Evolutionary conservation across 2,888 invertebrate species (phyloP).

Genomic region (Eupithecia pulchellata): DNA sequence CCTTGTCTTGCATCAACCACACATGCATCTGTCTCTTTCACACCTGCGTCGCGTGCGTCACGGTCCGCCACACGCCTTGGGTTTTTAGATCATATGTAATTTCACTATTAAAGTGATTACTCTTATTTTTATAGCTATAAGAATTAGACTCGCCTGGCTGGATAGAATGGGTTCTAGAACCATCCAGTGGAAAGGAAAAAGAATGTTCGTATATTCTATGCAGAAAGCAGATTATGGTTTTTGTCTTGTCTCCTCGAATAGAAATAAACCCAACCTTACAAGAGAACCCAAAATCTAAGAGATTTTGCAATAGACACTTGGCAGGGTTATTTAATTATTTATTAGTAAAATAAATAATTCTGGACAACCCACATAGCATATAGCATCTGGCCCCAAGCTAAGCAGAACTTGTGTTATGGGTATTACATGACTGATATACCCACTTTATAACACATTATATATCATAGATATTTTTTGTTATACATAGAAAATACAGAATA

Average conservation of each 20-base stretch:
- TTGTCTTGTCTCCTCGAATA: background rate
- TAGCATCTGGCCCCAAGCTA: too few species aligned
- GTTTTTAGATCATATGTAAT: slow-evolving; percentile 52
- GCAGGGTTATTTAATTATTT: too few species aligned
- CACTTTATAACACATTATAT: too few species aligned
- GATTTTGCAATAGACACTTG: background rate
- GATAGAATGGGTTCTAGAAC: background rate
- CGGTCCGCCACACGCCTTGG: slow-evolving; percentile 53
- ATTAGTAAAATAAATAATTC: too few species aligned
- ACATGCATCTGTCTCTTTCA: slow-evolving; percentile 40
- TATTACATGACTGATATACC: too few species aligned
- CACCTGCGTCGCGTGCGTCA: slow-evolving; percentile 40
- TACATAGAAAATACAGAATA: too few species aligned
- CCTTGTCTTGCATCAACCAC: slow-evolving; percentile 13
- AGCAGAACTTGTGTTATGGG: too few species aligned
- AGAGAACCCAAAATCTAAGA: background rate
- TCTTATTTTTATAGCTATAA: slow-evolving; percentile 37
- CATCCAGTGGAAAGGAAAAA: background rate
- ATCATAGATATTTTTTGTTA: too few species aligned
- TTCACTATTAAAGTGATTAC: slow-evolving; percentile 30
- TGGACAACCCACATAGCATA: too few species aligned
- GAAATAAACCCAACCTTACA: background rate
- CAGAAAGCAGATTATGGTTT: background rate
- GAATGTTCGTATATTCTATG: background rate
- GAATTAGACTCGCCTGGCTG: slow-evolving; percentile 21